These are phyloP conservation scores for Cydia amplana DNA, from an alignment of 1,140 invertebrate genomes.

Conservation along the genomic window DNA sequence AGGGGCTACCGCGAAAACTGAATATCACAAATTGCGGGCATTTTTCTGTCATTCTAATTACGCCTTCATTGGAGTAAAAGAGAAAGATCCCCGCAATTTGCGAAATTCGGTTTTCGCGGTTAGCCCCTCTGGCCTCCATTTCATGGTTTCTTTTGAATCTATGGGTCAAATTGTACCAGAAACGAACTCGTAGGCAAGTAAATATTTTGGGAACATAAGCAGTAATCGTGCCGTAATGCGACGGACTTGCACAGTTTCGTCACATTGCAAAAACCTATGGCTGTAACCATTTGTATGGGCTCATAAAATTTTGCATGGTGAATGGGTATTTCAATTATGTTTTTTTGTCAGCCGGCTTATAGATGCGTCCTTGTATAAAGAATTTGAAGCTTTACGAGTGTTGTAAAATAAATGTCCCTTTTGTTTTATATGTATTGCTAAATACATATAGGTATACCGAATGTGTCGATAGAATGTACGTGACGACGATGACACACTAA, in stretches of 20 bases:
- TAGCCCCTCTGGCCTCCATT: too few species aligned
- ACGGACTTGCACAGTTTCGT: not conserved
- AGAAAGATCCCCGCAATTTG: too few species aligned
- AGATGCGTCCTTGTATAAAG: constrained; percentile 8
- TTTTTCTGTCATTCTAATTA: too few species aligned
- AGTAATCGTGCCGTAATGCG: not conserved
- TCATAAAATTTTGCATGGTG: constrained; percentile 5
- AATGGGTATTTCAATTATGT: not conserved
- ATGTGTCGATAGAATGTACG: not conserved
- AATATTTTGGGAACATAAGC: not conserved
- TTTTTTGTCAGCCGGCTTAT: not conserved
- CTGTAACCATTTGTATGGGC: constrained; percentile 5
- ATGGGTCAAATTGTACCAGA: too few species aligned
- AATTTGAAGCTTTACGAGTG: not conserved
- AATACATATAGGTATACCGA: not conserved
- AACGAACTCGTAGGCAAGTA: too few species aligned
- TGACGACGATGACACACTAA: not conserved
- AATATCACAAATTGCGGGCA: too few species aligned
- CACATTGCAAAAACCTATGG: not conserved
- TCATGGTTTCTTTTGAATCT: too few species aligned
- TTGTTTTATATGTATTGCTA: not conserved
- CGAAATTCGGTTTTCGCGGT: too few species aligned
- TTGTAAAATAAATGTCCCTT: constrained; percentile 8
- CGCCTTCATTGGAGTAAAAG: too few species aligned
- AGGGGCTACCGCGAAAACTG: too few species aligned